Percentiles rank a stretch among this genome's conserved stretches.
Conservation (phyloP, 2,113 vertebrate species). For the Chascanopsetta lugubris region DNA sequence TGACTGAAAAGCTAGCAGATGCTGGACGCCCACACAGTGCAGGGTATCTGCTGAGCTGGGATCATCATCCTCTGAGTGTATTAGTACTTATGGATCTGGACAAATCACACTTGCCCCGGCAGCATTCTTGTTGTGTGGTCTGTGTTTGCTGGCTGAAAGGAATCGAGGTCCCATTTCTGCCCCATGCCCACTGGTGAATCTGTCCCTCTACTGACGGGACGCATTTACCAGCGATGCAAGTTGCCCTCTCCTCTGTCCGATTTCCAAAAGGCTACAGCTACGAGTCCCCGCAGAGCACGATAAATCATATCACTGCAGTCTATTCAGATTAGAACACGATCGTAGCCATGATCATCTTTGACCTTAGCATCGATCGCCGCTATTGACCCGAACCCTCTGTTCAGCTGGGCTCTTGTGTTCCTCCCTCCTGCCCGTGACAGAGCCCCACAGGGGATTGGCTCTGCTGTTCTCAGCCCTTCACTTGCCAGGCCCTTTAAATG, state of each 20-base stretch:
- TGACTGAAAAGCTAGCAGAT: no score
- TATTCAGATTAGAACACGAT: constrained; percentile 52
- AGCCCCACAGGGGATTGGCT: constrained; percentile 20
- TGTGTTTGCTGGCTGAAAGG: neutral
- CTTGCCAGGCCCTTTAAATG: constrained; percentile 40
- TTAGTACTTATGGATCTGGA: neutral
- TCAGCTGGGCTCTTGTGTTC: constrained; percentile 42
- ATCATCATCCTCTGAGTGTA: neutral
- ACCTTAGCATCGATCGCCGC: constrained; percentile 45
- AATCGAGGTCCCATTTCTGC: neutral
- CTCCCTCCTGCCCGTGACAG: neutral
- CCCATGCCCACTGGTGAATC: constrained; percentile 1
- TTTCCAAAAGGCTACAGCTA: neutral
- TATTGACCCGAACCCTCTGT: constrained; percentile 45
- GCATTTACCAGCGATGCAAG: neutral
- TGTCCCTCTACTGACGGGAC: constrained; percentile 7
- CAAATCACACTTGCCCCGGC: neutral
- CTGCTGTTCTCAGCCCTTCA: constrained; percentile 30
- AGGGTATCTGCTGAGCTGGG: neutral
- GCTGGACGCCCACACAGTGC: no score
- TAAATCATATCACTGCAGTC: constrained; percentile 34
- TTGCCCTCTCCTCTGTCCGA: neutral
- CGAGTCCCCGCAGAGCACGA: constrained; percentile 25
- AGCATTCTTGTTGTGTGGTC: neutral
- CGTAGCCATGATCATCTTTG: constrained; percentile 59